Evolutionary conservation across 37 sponge, comb jelly and placozoan species (phyloP).

Genomic region (Axinella damicornis): DNA sequence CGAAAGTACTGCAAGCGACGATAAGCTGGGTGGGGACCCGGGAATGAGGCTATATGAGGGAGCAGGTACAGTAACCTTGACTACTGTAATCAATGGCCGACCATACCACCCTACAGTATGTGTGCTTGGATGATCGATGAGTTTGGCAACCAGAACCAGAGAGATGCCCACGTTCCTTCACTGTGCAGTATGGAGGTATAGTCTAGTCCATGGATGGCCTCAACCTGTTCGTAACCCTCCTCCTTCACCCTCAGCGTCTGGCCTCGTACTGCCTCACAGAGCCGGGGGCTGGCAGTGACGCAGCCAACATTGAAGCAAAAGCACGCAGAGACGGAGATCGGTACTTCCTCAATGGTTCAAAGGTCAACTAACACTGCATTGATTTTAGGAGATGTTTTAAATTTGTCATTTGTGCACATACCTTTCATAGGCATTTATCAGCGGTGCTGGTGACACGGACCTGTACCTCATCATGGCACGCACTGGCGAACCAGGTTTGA

Average conservation of each 20-base stretch:
- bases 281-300: constrained; percentile 97
- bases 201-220: too few relatives aligned
- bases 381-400: too few relatives aligned
- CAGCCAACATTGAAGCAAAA: constrained; percentile 76
- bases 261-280: constrained; percentile 97
- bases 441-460: constrained; percentile 85
- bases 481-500: constrained; percentile 76
- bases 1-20: too few relatives aligned
- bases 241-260: constrained; percentile 27
- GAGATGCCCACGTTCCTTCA: constrained; percentile 58
- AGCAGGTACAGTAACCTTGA: constrained; percentile 1
- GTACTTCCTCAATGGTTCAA: constrained; percentile 89
- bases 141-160: constrained; percentile 82
- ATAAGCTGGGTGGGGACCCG: too few relatives aligned
- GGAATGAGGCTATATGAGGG: too few relatives aligned
- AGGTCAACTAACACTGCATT: constrained; percentile 44
- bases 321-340: constrained; percentile 87
- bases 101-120: constrained; percentile 60
- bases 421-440: constrained; percentile 80
- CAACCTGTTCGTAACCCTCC: not conserved
- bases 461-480: constrained; percentile 92
- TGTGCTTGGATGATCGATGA: constrained; percentile 96
- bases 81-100: not conserved
- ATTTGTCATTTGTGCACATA: too few relatives aligned
- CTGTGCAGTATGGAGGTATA: constrained; percentile 81